Evolutionary conservation across 2,888 invertebrate species (phyloP).

Genomic region (Ennomos erosarius): DNA sequence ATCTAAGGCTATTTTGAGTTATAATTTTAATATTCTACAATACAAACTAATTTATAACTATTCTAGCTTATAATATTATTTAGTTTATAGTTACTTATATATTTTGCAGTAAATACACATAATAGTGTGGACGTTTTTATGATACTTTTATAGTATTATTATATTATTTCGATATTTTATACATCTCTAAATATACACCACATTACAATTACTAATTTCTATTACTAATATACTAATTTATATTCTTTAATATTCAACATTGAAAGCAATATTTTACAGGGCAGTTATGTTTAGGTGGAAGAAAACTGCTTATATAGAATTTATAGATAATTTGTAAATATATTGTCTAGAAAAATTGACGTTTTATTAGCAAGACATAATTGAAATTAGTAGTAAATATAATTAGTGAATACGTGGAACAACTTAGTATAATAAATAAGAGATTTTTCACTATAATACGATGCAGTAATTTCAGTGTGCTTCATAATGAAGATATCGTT

Average conservation of each 20-base stretch:
- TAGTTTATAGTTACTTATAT: background rate
- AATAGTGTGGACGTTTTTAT: slow-evolving; percentile 75
- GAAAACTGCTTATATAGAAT: slow-evolving; percentile 25
- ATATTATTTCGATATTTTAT: slow-evolving; percentile 38
- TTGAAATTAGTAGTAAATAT: no score
- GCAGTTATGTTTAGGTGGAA: background rate
- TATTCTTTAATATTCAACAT: slow-evolving; percentile 24
- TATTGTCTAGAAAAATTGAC: slow-evolving; percentile 82
- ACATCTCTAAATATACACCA: slow-evolving; percentile 16
- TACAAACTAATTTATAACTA: slow-evolving; percentile 37
- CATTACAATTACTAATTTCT: background rate
- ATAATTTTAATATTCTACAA: slow-evolving; percentile 18
- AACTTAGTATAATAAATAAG: no score
- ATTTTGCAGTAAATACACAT: slow-evolving; percentile 63
- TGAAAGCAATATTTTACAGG: slow-evolving; percentile 33
- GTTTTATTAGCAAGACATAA: slow-evolving; percentile 16
- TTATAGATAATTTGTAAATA: slow-evolving; percentile 40
- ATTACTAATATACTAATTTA: slow-evolving; percentile 18
- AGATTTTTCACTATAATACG: no score
- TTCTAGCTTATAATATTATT: slow-evolving; percentile 32
- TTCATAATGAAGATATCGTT: no score
- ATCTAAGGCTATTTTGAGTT: background rate
- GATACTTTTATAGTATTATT: slow-evolving; percentile 53
- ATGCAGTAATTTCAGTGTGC: no score
- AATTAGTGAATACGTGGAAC: no score